Percentiles rank a stretch among this genome's conserved stretches.
These are phyloP conservation scores for Channa striata DNA, from an alignment of 2,797 vertebrate genomes.

Conservation along the genomic window DNA sequence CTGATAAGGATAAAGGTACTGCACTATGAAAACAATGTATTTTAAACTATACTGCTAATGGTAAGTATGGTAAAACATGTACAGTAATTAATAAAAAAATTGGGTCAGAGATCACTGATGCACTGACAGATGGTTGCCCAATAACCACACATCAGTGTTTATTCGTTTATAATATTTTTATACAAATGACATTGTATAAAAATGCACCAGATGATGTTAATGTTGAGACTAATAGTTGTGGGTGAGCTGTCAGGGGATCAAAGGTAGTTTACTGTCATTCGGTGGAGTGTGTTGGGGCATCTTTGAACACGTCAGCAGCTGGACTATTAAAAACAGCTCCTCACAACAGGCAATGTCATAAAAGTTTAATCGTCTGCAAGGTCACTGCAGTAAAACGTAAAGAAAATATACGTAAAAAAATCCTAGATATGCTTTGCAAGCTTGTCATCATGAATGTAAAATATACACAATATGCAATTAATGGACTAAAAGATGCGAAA, in stretches of 20 bases:
- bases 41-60: too few relatives aligned
- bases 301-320: background rate
- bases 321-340: background rate
- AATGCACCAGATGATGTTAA: too few relatives aligned
- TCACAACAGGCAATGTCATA: background rate
- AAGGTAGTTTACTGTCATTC: background rate
- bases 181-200: too few relatives aligned
- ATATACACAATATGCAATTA: constrained; percentile 6
- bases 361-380: constrained; percentile 2
- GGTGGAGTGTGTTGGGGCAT: background rate
- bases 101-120: too few relatives aligned
- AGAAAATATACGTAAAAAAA: background rate
- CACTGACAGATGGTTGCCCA: too few relatives aligned
- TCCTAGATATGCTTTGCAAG: background rate
- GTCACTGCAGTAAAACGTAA: background rate
- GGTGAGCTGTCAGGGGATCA: background rate
- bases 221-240: too few relatives aligned
- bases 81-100: too few relatives aligned
- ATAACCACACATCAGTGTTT: too few relatives aligned
- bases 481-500: constrained; percentile 4
- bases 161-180: too few relatives aligned
- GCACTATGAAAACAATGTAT: too few relatives aligned
- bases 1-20: too few relatives aligned
- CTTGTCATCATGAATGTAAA: background rate
- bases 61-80: too few relatives aligned